Evolutionary conservation across 2,888 invertebrate species (phyloP).

Genomic region (Lysandra bellargus): DNA sequence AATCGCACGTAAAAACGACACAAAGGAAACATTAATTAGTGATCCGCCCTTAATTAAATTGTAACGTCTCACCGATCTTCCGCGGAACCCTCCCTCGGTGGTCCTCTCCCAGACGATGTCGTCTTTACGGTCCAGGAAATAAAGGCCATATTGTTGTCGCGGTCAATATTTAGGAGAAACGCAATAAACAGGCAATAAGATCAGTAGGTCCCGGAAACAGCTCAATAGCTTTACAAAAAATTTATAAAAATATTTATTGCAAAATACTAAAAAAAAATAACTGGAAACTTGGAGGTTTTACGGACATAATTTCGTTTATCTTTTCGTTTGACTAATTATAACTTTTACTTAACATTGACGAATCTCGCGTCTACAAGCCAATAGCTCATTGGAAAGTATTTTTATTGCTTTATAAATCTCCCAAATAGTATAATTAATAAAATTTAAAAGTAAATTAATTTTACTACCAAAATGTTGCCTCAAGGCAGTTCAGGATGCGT

Average conservation of each 20-base stretch:
- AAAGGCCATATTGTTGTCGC: constrained; percentile 46
- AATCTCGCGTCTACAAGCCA: neutral
- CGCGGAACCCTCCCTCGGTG: constrained; percentile 56
- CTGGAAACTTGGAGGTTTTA: neutral
- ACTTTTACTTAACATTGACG: neutral
- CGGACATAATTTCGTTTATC: neutral
- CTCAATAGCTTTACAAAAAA: neutral
- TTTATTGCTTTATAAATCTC: constrained; percentile 3
- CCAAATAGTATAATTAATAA: neutral
- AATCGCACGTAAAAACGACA: constrained; percentile 53
- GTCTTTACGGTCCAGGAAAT: constrained; percentile 54
- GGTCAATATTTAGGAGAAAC: neutral
- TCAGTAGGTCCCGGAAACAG: constrained; percentile 36
- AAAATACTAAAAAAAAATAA: neutral
- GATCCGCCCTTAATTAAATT: constrained; percentile 70
- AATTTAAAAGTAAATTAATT: neutral
- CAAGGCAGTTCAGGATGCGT: neutral
- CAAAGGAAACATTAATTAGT: constrained; percentile 62
- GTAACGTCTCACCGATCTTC: constrained; percentile 76
- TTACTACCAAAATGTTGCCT: neutral
- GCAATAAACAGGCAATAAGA: constrained; percentile 52
- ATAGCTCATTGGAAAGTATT: neutral
- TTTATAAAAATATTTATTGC: neutral
- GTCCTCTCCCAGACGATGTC: constrained; percentile 55
- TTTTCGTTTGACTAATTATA: neutral